Evolutionary conservation across 2,888 invertebrate species (phyloP), one percentile per base, ranked within the genome.

Genomic region (Chorisops tibialis): DNA sequence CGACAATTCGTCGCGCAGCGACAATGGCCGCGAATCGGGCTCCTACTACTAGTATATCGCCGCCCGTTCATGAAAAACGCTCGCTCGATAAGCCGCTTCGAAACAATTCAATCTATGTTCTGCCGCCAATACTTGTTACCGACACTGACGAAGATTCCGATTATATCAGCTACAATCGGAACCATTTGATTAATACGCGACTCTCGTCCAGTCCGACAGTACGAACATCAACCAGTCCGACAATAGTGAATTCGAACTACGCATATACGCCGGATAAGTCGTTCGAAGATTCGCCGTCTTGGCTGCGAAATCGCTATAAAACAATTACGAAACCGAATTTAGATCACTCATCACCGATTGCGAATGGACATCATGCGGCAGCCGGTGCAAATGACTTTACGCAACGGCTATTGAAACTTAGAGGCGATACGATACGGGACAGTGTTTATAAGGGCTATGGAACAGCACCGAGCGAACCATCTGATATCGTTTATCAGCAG

Each of bases 321-420:
- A 39, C 64, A 21, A 37, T 61, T 51, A 50, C 48, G 47, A 38
- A 50, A 39, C 30, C 30, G 30, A 5, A 7, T 7, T 30, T 9
- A 5, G 14, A 9, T 22, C 30, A 43, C 2, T 35, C 48, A 7
- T 22, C 49, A 19, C 59, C 59, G 6, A 35, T 50, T 37, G 76
- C 80, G 3, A 76, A 78, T 47, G 76, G 80, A 3, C 66, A 66
- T 21, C 68, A 81, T 68, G 47, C 65, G 7, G 54, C 48, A 12
- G 81, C 83, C 72, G 81, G 82, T 64, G 78, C 87, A 70, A 87
- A 87, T 70, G 87, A 85, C 70, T 88, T 88, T 68, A 87, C 87
- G 0, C 80, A 83, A 63, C 81, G 86, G 63, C 59, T 71, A 52
- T 56, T 71, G 1, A 70, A 68, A 39, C 61, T 71, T 35, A 63